These are phyloP conservation scores for Aphodius granarius DNA, from an alignment of 2,888 invertebrate species.

Conservation along the genomic window DNA sequence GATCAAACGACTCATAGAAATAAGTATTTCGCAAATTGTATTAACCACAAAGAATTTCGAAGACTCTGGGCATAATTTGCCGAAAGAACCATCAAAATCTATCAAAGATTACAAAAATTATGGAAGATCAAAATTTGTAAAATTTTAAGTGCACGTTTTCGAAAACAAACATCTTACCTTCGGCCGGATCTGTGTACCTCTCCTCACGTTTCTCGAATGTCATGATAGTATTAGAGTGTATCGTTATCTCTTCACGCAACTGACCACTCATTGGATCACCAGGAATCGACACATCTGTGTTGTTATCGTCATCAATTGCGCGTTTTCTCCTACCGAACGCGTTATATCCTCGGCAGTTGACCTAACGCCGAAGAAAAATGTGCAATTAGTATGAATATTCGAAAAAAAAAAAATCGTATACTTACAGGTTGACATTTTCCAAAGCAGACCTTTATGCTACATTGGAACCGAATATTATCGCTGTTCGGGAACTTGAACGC, in stretches of 20 bases:
- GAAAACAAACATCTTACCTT: slow-evolving; percentile 57
- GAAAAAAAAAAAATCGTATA: slow-evolving; percentile 27
- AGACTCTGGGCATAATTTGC: too few species aligned
- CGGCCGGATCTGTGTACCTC: slow-evolving; percentile 75
- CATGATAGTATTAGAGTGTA: slow-evolving; percentile 88
- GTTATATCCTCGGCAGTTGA: slow-evolving; percentile 89
- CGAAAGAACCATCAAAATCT: too few species aligned
- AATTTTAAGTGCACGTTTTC: neutral
- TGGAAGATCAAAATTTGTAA: too few species aligned
- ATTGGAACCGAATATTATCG: slow-evolving; percentile 93
- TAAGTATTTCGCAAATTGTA: too few species aligned
- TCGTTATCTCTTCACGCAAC: slow-evolving; percentile 89
- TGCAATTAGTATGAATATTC: neutral
- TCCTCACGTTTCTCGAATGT: slow-evolving; percentile 86
- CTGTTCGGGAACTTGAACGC: slow-evolving; percentile 95
- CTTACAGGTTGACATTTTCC: slow-evolving; percentile 92
- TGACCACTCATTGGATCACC: slow-evolving; percentile 71
- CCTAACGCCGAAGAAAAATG: slow-evolving; percentile 55
- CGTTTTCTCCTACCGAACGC: slow-evolving; percentile 84
- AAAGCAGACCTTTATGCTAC: slow-evolving; percentile 93
- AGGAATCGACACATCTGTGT: slow-evolving; percentile 62
- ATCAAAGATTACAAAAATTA: too few species aligned
- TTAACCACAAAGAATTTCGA: too few species aligned
- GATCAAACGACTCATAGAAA: too few species aligned
- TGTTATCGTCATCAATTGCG: slow-evolving; percentile 59